A percentile compares a stretch with the other conserved stretches of the same genome.
Conservation (phyloP, 2,113 vertebrate species). For the Burhinus bistriatus region DNA sequence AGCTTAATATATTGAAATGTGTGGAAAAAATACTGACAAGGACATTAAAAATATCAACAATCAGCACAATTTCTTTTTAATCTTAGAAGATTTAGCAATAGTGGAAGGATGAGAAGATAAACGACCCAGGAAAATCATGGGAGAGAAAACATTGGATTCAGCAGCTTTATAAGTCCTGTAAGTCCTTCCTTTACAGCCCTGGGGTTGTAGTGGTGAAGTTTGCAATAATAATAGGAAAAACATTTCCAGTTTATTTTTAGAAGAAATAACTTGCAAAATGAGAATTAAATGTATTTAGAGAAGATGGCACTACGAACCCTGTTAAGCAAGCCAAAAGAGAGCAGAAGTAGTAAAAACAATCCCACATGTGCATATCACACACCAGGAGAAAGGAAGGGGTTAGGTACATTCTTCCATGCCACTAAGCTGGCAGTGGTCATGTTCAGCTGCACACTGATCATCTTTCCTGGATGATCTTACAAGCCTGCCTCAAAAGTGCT, state of each 20-base stretch:
- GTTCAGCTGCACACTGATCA: neutral
- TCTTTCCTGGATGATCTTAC: neutral
- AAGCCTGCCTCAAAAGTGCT: neutral
- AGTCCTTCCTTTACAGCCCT: neutral
- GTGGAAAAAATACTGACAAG: neutral
- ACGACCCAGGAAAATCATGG: neutral
- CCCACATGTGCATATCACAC: fast-evolving
- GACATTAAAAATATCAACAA: neutral
- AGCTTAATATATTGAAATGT: neutral
- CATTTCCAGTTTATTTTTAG: neutral
- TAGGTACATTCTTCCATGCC: neutral
- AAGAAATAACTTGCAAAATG: neutral
- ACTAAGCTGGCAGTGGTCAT: neutral
- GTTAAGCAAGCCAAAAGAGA: neutral
- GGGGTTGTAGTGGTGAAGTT: neutral
- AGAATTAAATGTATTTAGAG: neutral
- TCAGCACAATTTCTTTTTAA: neutral
- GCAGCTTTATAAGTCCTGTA: neutral
- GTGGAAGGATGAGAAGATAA: neutral
- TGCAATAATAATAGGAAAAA: neutral
- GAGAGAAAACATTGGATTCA: neutral
- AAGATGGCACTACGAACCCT: neutral
- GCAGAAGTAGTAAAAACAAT: neutral
- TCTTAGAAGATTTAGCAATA: neutral
- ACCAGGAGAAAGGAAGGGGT: neutral